These are phyloP conservation scores for Xylota sylvarum DNA, from an alignment of 2,888 invertebrate species.

Conservation along the genomic window DNA sequence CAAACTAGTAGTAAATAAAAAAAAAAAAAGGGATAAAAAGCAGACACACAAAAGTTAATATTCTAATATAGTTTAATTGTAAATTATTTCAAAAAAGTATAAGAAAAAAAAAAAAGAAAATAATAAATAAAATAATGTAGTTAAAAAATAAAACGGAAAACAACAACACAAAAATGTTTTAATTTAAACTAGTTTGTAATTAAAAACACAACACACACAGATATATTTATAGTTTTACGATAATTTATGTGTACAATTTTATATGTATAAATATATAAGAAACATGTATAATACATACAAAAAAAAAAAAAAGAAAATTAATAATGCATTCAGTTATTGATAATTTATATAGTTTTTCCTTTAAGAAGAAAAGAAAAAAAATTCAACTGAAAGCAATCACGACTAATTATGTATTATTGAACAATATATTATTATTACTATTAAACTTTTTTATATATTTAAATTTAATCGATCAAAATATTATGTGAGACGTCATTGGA, in stretches of 20 bases:
- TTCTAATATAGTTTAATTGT: slow-evolving; percentile 67
- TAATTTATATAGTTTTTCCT: slow-evolving; percentile 51
- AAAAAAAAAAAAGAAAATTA: slow-evolving; percentile 33
- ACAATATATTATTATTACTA: slow-evolving; percentile 52
- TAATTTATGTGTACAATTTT: slow-evolving; percentile 63
- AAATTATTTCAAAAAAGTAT: slow-evolving; percentile 52
- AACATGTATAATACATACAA: slow-evolving; percentile 44
- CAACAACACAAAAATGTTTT: slow-evolving; percentile 44
- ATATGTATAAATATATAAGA: slow-evolving; percentile 37
- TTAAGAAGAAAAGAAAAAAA: slow-evolving; percentile 32
- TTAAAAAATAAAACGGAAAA: slow-evolving; percentile 2
- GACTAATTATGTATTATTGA: slow-evolving; percentile 64
- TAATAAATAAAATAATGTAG: slow-evolving; percentile 27
- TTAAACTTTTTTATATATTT: slow-evolving; percentile 51
- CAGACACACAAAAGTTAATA: slow-evolving; percentile 41
- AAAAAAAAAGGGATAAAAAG: slow-evolving; percentile 15
- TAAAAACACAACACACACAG: slow-evolving; percentile 28
- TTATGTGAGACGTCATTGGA: slow-evolving; percentile 38
- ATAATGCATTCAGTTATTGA: slow-evolving; percentile 68
- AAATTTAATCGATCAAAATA: slow-evolving; percentile 64
- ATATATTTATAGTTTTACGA: slow-evolving; percentile 50
- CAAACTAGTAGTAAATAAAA: slow-evolving; percentile 46
- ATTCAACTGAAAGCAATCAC: slow-evolving; percentile 60
- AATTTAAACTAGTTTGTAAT: slow-evolving; percentile 46
- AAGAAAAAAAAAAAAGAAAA: neutral